Evolutionary conservation across 2,888 invertebrate genomes (phyloP).

Genomic region (Pristionchus maxplancki): DNA sequence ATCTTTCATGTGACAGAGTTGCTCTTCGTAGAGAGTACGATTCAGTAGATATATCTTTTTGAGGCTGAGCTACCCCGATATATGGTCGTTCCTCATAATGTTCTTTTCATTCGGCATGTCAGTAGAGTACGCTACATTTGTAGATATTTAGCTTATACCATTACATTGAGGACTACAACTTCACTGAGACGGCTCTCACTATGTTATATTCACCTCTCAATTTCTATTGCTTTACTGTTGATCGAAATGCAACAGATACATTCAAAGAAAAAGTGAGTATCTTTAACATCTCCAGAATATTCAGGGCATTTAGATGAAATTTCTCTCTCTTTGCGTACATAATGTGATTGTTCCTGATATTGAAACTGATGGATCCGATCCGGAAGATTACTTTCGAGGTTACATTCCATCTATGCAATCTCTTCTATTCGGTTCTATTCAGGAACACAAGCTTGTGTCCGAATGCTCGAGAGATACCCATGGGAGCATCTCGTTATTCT

Average conservation of each 20-base stretch:
- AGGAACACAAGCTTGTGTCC: background rate
- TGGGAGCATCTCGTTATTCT: conserved; percentile 44
- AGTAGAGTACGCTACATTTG: background rate
- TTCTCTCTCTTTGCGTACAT: conserved; percentile 23
- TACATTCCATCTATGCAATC: background rate
- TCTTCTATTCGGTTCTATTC: background rate
- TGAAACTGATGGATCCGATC: background rate
- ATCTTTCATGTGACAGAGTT: background rate
- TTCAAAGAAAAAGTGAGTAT: conserved; percentile 25
- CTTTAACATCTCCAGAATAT: background rate
- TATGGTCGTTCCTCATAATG: conserved; percentile 37
- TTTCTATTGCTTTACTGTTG: conserved; percentile 47
- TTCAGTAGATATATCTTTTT: background rate
- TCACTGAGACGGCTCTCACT: conserved; percentile 37
- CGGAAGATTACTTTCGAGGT: conserved; percentile 29
- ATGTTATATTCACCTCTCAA: conserved; percentile 41
- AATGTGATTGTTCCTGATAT: conserved; percentile 36
- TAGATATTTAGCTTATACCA: background rate
- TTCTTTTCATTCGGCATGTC: conserved; percentile 38
- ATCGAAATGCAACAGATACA: conserved; percentile 42
- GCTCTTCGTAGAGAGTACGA: background rate
- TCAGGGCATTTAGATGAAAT: background rate
- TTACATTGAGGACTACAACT: conserved; percentile 45
- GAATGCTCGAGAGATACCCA: conserved; percentile 12
- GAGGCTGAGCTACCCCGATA: conserved; percentile 23